Conservation (phyloP, 2,113 vertebrate species). For the Chlorocebus sabaeus region DNA sequence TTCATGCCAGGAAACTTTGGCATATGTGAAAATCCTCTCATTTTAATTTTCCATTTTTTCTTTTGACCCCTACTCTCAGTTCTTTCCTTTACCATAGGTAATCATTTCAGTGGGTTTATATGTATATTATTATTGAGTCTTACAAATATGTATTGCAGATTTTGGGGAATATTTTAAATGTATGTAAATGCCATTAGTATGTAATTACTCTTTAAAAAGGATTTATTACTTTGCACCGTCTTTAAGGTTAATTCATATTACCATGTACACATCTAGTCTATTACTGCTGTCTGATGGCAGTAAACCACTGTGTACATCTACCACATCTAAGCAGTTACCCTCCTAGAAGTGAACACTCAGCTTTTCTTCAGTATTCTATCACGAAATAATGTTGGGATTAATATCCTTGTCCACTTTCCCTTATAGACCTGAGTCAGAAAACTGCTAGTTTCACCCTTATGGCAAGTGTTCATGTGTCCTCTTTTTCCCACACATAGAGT, state of each 20-base stretch:
- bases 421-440: background rate
- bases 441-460: background rate
- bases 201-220: background rate
- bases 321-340: background rate
- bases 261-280: background rate
- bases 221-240: background rate
- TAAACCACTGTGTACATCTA: background rate
- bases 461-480: background rate
- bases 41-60: slow-evolving; percentile 7
- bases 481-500: background rate
- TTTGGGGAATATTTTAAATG: background rate
- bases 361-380: background rate
- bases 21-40: background rate
- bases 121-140: background rate
- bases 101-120: background rate
- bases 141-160: background rate
- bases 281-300: background rate
- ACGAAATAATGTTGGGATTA: background rate
- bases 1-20: background rate
- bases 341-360: background rate
- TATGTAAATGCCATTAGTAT: background rate
- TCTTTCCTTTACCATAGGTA: background rate
- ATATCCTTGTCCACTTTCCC: background rate
- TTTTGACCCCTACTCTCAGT: background rate
- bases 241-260: background rate